phyloP scores from a whole-genome alignment of 2,888 invertebrate species.

The Habrosyne pyritoides region DNA sequence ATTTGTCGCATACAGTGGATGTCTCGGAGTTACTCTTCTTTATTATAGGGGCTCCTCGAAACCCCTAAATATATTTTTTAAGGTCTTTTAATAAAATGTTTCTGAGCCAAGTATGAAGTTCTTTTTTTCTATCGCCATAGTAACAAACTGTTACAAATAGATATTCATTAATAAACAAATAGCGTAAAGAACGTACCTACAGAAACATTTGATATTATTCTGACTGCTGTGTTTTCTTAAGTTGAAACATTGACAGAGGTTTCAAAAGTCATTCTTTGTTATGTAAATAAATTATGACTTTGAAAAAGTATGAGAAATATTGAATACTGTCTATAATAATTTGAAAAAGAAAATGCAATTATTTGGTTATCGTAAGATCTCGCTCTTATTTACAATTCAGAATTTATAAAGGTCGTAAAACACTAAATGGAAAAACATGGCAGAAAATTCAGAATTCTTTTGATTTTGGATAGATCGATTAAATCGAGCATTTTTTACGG shows the following conservation, averaged over 20 bases:
- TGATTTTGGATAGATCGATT: conserved; percentile 26
- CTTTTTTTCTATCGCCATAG: too few species aligned
- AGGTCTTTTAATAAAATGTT: not conserved
- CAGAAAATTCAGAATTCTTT: not conserved
- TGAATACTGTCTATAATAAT: too few species aligned
- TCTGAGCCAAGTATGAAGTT: too few species aligned
- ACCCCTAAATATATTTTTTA: not conserved
- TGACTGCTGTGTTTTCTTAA: too few species aligned
- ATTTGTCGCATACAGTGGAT: conserved; percentile 23
- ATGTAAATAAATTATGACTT: too few species aligned
- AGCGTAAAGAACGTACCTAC: too few species aligned
- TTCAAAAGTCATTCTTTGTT: too few species aligned
- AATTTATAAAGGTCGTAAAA: not conserved
- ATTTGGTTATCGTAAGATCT: not conserved
- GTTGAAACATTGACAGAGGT: too few species aligned
- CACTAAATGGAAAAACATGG: not conserved
- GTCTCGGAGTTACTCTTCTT: not conserved
- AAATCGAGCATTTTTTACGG: conserved; percentile 32
- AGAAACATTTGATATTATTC: too few species aligned
- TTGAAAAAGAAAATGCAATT: not conserved
- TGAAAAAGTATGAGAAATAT: too few species aligned
- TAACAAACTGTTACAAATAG: too few species aligned
- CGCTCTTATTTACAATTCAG: not conserved
- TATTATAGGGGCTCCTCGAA: not conserved
- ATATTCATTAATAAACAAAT: too few species aligned